A percentile compares a stretch with the other conserved stretches of the same genome.
Evolutionary conservation across 1,140 invertebrate genomes (phyloP).

Genomic region (Drosophila sechellia): DNA sequence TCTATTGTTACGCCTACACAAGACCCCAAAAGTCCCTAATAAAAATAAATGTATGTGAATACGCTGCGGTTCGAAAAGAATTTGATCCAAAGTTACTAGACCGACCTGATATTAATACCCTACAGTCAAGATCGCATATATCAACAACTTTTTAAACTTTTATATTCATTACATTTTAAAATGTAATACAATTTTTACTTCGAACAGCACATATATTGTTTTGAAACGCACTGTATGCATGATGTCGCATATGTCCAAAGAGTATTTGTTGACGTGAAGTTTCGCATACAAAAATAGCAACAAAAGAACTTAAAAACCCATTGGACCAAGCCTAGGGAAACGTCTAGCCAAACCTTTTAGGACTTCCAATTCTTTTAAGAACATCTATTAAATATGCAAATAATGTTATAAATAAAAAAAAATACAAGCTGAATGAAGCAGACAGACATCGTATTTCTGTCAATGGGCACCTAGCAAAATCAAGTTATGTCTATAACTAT

Average conservation of each 20-base stretch:
- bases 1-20: slow-evolving; percentile 76
- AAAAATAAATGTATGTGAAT: slow-evolving; percentile 5
- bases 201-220: background rate
- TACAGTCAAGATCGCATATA: background rate
- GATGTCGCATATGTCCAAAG: background rate
- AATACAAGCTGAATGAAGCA: slow-evolving; percentile 24
- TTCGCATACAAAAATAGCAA: slow-evolving; percentile 1
- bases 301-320: slow-evolving; percentile 2
- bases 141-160: too few species aligned
- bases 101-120: background rate
- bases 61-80: slow-evolving; percentile 17
- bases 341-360: slow-evolving; percentile 9
- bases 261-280: slow-evolving; percentile 29
- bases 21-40: slow-evolving; percentile 22
- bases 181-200: too few species aligned
- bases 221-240: slow-evolving; percentile 22
- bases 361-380: slow-evolving; percentile 8
- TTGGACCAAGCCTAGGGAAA: slow-evolving; percentile 6
- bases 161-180: too few species aligned
- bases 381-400: slow-evolving; percentile 7
- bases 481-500: slow-evolving; percentile 26
- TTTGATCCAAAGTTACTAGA: background rate
- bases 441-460: slow-evolving; percentile 15
- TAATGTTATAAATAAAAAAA: slow-evolving; percentile 14
- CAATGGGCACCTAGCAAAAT: slow-evolving; percentile 11